Evolutionary conservation across 2,113 vertebrate genomes (phyloP), one percentile per base, ranked within the genome.

Genomic region (Embiotoca jacksoni): DNA sequence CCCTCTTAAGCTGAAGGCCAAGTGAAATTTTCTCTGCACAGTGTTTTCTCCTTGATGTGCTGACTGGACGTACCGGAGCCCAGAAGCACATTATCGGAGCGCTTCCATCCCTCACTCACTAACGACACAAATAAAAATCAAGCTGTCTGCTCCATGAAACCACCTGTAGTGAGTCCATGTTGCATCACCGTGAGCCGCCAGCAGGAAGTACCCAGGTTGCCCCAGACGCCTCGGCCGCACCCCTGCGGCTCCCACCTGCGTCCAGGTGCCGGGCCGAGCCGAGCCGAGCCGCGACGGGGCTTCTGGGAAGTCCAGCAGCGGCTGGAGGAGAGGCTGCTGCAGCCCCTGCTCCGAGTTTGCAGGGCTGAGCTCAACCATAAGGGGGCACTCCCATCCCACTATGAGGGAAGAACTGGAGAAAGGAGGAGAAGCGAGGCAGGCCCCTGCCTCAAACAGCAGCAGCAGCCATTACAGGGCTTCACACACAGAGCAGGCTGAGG

Each of bases 341-440:
- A 62, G 74, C 59, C 80, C 89, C 77, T 6, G 37, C 72, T 73
- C 36, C 0, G 75, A 83, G 72, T 89, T 90, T 93, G 91, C 89
- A 93, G 89, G 87, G 82, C 89, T 91, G 75, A 83, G 83, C 89
- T 91, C 85, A 85, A 90, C 94, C 94, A 94, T 94, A 81, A 94
- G 94, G 92, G 93, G 94, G 94, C 92, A 93, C 92, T 92, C 86
- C 91, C 91, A 92, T 87, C 82, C 93, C 91, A 94, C 88, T 80
- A 61, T 90, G 88, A 83, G 88, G 79, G 75, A 90, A 73, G 78
- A 86, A 85, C 32, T 70, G 80, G 85, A 87, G 83, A 90, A 88
- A 83, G 62, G 87, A 87, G 76, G 81, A 90, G 82, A 90, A 85
- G 90, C 87, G 69, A 88, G 82, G 81, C 82, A 90, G 83, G 86